Conservation (phyloP, 1,140 invertebrate species). For the Pseudachorutes palmiensis region DNA sequence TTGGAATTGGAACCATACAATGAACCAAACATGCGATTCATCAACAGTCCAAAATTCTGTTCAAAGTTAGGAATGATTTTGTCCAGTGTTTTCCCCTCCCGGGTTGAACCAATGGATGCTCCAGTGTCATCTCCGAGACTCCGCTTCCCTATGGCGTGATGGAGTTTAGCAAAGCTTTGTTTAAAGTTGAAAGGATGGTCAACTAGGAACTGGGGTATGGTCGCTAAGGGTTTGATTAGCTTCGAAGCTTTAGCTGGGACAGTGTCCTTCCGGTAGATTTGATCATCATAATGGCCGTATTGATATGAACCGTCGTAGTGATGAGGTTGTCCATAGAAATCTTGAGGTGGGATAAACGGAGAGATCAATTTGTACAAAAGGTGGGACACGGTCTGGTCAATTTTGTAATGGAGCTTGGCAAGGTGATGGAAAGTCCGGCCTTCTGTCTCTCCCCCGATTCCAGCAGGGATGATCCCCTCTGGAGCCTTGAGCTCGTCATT, state of each 20-base stretch:
- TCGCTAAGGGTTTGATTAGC: neutral
- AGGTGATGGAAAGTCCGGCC: slow-evolving; percentile 3
- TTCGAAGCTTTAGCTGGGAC: neutral
- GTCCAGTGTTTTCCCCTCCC: neutral
- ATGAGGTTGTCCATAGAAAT: neutral
- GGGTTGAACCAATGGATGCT: neutral
- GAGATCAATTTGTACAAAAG: neutral
- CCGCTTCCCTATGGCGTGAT: neutral
- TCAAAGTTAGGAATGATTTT: slow-evolving; percentile 4
- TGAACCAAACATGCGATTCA: neutral
- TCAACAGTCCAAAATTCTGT: neutral
- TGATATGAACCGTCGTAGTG: neutral
- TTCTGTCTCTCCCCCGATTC: slow-evolving; percentile 4
- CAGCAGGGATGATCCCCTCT: neutral
- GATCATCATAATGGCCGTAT: neutral
- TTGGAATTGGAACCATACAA: neutral
- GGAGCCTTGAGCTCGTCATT: neutral
- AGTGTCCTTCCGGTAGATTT: slow-evolving; percentile 1
- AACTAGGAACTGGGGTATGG: neutral
- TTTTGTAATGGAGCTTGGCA: neutral
- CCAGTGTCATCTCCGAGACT: neutral
- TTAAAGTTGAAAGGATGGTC: slow-evolving; percentile 4
- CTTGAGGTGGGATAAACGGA: neutral
- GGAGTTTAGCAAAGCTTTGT: neutral
- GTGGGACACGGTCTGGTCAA: neutral